Base-by-base conservation (phyloP, 2,113 vertebrate species). In the Macroglossus sobrinus region DNA sequence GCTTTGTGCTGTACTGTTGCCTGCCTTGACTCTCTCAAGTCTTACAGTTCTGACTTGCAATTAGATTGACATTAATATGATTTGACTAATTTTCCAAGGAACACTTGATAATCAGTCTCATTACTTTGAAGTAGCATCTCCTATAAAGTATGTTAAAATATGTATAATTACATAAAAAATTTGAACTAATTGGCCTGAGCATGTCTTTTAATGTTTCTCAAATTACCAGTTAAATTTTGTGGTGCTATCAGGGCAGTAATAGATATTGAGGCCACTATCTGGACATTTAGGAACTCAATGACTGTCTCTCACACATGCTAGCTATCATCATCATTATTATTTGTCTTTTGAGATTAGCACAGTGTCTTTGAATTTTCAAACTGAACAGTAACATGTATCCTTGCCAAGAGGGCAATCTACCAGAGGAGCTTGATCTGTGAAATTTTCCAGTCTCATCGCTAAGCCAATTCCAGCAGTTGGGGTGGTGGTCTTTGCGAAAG, bases 41-140 rank as follows among this genome's bases (percentile, higher is more conserved):
- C 24, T 74, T 40, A n/a, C n/a, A 94, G 92, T 95, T 92, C 94
- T 69, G 30, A 94, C 7, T 64, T 57, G 86, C 82, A 64, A 81
- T 95, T 35, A 96, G 84, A 75, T 63, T 86, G 66, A 47, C n/a
- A 18, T 84, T 79, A 93, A 55, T 63, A 87, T 19, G 18, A 35
- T 61, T 14, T 40, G 53, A 33, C 66, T 69, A 68, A 68, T 84
- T 84, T 15, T 53, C 30, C 72, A 66, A 40, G 30, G 78, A 79
- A 96, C 21, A 63, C 47, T 64, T 74, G 43, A 63, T n/a, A 43
- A 74, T 50, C n/a, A 71, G 9, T 61, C 19, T 84, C 50, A 91
- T 79, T 84, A 66, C n/a, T 74, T 68, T 93, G 40, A 84, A 80
- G 24, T 78, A 64, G 43, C 43, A 63, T 75, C 43, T 96, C 53